Evolutionary conservation across 1,140 invertebrate genomes (phyloP).

Genomic region (Polyergus mexicanus): DNA sequence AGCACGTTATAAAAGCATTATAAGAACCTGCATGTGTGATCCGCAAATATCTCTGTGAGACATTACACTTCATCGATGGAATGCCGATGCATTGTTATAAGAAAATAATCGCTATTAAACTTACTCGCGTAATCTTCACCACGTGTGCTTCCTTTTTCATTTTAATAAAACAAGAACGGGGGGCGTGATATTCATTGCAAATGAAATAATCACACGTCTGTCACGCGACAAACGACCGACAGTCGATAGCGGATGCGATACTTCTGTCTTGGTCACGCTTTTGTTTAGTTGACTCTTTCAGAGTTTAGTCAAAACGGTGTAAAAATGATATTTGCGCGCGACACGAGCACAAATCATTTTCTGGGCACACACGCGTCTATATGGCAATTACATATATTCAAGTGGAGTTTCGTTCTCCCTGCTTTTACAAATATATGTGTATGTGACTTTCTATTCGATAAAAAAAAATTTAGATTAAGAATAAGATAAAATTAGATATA

Average conservation of each 20-base stretch:
- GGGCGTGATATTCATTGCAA: background rate
- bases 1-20: background rate
- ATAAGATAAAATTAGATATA: constrained; percentile 36
- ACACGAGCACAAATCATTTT: background rate
- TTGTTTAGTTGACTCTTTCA: background rate
- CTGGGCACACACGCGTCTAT: background rate
- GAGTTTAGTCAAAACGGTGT: background rate
- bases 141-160: background rate
- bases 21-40: background rate
- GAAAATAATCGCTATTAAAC: background rate
- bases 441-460: background rate
- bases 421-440: constrained; percentile 1
- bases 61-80: background rate
- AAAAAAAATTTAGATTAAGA: constrained; percentile 7
- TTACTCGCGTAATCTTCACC: background rate
- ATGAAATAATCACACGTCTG: background rate
- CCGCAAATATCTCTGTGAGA: background rate
- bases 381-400: background rate
- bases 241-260: background rate
- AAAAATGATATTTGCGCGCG: background rate
- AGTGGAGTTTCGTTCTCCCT: background rate
- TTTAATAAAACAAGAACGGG: constrained; percentile 14
- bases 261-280: background rate
- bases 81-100: background rate
- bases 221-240: background rate